Evolutionary conservation across 2,797 vertebrate species (phyloP).

Genomic region (Enteromius treurensis): DNA sequence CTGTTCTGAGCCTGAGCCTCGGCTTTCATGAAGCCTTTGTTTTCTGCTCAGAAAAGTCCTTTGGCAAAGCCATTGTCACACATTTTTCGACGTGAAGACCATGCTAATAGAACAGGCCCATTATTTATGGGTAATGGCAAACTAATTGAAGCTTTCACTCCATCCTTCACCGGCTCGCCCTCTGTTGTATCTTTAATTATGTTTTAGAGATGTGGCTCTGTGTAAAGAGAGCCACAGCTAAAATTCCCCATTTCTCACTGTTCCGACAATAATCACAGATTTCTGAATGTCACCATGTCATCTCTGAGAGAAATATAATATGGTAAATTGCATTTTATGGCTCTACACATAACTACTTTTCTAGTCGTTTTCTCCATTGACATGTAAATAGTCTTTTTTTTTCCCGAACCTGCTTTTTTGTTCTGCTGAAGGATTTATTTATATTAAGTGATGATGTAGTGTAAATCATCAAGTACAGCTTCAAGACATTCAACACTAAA

Average conservation of each 20-base stretch:
- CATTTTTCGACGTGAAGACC: constrained; percentile 42
- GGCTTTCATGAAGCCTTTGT: constrained; percentile 26
- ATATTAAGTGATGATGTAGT: not conserved
- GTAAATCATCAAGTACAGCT: not conserved
- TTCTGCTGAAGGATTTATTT: not conserved
- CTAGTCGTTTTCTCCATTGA: not conserved
- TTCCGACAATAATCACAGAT: constrained; percentile 21
- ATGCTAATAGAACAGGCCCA: constrained; percentile 49
- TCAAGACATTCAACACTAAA: not conserved
- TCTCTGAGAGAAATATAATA: not conserved
- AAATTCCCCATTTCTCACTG: not conserved
- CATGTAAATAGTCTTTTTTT: constrained; percentile 26
- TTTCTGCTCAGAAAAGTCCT: constrained; percentile 43
- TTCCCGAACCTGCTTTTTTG: not conserved
- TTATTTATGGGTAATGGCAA: constrained; percentile 62
- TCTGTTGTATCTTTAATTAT: constrained; percentile 28
- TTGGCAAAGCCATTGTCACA: constrained; percentile 57
- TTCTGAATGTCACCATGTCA: constrained; percentile 11
- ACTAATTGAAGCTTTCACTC: constrained; percentile 60
- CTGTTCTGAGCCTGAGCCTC: constrained; percentile 24
- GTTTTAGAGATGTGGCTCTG: not conserved
- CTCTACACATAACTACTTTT: not conserved
- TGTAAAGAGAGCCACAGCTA: constrained; percentile 13
- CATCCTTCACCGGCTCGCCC: constrained; percentile 40
- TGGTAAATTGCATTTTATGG: constrained; percentile 2